A percentile compares a stretch with the other conserved stretches of the same genome.
phyloP scores from a whole-genome alignment of 92 coral and sea anemone genomes.

The Zoanthus solanderi region DNA sequence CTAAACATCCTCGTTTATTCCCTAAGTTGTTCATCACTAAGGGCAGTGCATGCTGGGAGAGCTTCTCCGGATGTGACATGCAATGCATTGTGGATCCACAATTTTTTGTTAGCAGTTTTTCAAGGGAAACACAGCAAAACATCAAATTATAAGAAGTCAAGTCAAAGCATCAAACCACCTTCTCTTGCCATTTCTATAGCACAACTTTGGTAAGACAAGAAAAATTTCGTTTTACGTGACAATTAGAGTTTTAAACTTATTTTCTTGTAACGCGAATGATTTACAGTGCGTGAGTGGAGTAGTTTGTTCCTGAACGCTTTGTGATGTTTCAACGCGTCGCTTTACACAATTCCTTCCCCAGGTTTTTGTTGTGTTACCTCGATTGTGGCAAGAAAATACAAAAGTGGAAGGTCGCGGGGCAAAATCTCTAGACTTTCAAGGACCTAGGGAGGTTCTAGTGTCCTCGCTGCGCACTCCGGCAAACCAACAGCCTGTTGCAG shows the following conservation, averaged over 20 bases:
- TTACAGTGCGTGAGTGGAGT: background rate
- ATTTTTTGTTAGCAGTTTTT: slow-evolving; percentile 41
- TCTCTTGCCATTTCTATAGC: slow-evolving; percentile 31
- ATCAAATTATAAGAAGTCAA: slow-evolving; percentile 24
- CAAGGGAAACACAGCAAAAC: slow-evolving; percentile 24
- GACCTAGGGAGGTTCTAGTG: slow-evolving; percentile 94
- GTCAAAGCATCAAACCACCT: background rate
- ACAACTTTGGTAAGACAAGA: slow-evolving; percentile 42
- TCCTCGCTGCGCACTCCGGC: slow-evolving; percentile 86
- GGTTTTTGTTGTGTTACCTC: slow-evolving; percentile 47
- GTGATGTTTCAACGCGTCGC: slow-evolving; percentile 37
- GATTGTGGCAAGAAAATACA: slow-evolving; percentile 77
- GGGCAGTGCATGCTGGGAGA: slow-evolving; percentile 39
- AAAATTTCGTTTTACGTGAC: background rate
- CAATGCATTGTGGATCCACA: slow-evolving; percentile 43
- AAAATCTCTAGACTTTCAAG: slow-evolving; percentile 93
- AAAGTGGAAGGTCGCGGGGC: slow-evolving; percentile 99
- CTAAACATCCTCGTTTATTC: too few relatives aligned
- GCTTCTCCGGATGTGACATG: slow-evolving; percentile 30
- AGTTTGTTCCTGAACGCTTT: slow-evolving; percentile 17
- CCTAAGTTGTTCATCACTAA: too few relatives aligned
- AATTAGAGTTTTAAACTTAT: background rate
- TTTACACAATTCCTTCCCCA: background rate
- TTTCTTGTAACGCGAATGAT: background rate
- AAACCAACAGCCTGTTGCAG: slow-evolving; percentile 73